Evolutionary conservation across 2,797 vertebrate species (phyloP), one percentile per base, ranked within the genome.

Genomic region (Eurystomus glaucurus): DNA sequence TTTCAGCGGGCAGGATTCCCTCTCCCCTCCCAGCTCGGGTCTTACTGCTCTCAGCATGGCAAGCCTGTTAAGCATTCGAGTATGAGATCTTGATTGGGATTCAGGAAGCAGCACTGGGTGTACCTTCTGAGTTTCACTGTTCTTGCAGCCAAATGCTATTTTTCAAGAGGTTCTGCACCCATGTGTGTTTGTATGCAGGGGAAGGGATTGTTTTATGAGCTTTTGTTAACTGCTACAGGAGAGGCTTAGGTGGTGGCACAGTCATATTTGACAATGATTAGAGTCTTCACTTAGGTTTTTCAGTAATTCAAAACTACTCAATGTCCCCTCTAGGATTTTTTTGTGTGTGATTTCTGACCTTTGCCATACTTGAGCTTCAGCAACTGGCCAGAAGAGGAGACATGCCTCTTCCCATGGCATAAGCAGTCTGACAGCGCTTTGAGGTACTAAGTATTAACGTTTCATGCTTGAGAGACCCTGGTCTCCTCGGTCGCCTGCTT

Each of bases 61-160:
- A 17, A 28, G 5, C 0, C 0, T 4, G 39, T 28, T 8, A 1
- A 33, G 18, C 35, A 0, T 29, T 33, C 31, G 16, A 25, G 22
- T 37, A 5, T 0, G 54, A n/a, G n/a, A 45, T 15, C 61, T 5
- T 22, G 60, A 12, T 4, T 2, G 0, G 61, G 8, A 13, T 11
- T 12, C 51, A 19, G 58, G 28, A 11, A 48, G 33, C 41, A 50
- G 33, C 25, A 1, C 31, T 21, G 26, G 22, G 52, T 48, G 69
- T 16, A 14, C 1, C 37, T 41, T 25, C 16, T 1, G n/a, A 25
- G 65, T 25, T 58, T 39, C 16, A 6, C 28, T 1, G 0, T 37
- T 41, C 31, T 62, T 66, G 9, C 33, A 33, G 60, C 9, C 33
- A 37, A 55, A 23, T 0, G 4, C 8, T 80, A 1, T 8, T 22